A percentile compares a stretch with the other conserved stretches of the same genome.
Evolutionary conservation across 2,888 invertebrate genomes (phyloP).

Genomic region (Chorisops tibialis): DNA sequence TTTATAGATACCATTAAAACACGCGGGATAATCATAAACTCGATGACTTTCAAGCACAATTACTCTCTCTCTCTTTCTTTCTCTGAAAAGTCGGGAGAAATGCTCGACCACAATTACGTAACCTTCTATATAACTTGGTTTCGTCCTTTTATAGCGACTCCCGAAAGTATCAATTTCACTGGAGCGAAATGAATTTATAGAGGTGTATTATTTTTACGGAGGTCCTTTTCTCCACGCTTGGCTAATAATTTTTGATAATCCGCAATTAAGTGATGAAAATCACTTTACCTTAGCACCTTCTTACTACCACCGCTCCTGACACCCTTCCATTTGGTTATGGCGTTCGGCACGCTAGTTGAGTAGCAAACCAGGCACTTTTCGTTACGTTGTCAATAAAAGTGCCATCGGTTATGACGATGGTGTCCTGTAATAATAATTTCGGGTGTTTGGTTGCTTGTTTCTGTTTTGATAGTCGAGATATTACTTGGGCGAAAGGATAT

Average conservation of each 20-base stretch:
- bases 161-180: conserved; percentile 21
- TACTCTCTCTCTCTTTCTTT: no score
- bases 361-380: not conserved
- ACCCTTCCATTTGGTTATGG: not conserved
- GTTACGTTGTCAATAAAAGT: conserved; percentile 16
- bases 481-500: not conserved
- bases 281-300: conserved; percentile 24
- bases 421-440: conserved; percentile 15
- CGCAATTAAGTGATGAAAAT: conserved; percentile 29
- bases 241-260: conserved; percentile 30
- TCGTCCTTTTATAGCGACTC: not conserved
- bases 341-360: no score
- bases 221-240: conserved; percentile 17
- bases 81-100: no score
- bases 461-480: not conserved
- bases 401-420: conserved; percentile 18
- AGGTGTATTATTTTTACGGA: conserved; percentile 4
- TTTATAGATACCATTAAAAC: conserved; percentile 13
- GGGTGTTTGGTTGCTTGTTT: conserved; percentile 3
- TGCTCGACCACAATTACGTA: not conserved
- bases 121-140: conserved; percentile 4
- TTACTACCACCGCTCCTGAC: not conserved
- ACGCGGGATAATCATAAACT: conserved; percentile 4
- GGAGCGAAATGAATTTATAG: conserved; percentile 6
- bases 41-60: not conserved